Evolutionary conservation across 2,888 invertebrate species (phyloP).

Genomic region (Spilarctia lutea): DNA sequence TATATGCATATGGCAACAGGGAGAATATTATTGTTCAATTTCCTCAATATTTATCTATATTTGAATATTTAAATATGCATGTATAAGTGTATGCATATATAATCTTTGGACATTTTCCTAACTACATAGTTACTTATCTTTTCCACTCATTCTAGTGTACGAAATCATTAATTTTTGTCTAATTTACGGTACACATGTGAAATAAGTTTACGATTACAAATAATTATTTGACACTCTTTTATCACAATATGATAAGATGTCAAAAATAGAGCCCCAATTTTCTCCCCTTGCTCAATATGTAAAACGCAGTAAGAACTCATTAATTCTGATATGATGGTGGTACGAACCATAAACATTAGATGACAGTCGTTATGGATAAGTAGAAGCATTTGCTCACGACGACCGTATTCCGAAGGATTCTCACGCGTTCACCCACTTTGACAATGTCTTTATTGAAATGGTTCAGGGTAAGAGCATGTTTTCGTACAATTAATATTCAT

Average conservation of each 20-base stretch:
- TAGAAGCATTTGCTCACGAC: conserved; percentile 26
- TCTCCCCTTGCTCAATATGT: not conserved
- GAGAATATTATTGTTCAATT: no score
- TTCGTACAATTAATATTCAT: not conserved
- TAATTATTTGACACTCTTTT: not conserved
- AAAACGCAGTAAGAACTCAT: not conserved
- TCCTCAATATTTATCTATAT: no score
- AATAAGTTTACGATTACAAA: not conserved
- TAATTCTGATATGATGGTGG: not conserved
- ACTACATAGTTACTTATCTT: not conserved
- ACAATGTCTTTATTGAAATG: conserved; percentile 30
- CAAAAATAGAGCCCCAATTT: not conserved
- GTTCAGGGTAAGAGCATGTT: conserved; percentile 12
- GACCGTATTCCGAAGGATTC: conserved; percentile 29
- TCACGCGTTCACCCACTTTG: conserved; percentile 30
- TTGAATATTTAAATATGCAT: not conserved
- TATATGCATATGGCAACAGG: no score
- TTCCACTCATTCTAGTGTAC: not conserved
- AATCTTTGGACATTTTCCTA: no score
- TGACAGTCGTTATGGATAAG: not conserved
- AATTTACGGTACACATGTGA: not conserved
- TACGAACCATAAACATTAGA: not conserved
- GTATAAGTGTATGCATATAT: not conserved
- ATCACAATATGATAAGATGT: not conserved
- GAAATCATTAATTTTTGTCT: not conserved